Evolutionary conservation across 2,113 vertebrate genomes (phyloP), one percentile per base, ranked within the genome.

Genomic region (Porphyrio hochstetteri): DNA sequence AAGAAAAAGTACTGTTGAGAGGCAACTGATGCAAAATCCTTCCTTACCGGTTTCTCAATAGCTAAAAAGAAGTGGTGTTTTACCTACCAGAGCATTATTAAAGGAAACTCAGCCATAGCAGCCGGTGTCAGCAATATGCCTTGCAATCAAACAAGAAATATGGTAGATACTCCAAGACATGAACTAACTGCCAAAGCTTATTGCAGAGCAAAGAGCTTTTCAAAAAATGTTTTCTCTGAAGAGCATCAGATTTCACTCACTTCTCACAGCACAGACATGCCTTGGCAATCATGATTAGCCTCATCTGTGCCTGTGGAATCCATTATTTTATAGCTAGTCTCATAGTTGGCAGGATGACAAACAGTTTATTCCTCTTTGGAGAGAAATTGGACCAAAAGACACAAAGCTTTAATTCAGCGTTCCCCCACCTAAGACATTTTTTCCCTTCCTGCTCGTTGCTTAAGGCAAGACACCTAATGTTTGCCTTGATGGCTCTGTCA

Each of bases 281-380:
- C 92, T 96, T 95, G 95, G 95, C 96, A 95, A 94, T 96, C 93
- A 82, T 76, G 88, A 96, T 96, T 93, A 96, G 92, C 88, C 83
- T 96, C 91, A 93, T 96, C 93, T 96, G 81, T 92, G 81, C 88
- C 96, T 84, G 89, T 94, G 96, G 93, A 97, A 97, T 95, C 96
- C 92, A 92, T 95, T 96, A 93, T 96, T 96, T 92, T 96, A 92
- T 92, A 93, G 95, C 86, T 91, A 82, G 88, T 84, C 86, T 96
- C 63, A 31, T 84, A 87, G 91, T 91, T 96, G 96, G 96, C 96
- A 92, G 86, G 28, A 57, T 93, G 95, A 96, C 96, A 96, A 96
- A 94, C 88, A 92, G 70, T 95, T 96, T 93, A 94, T 95, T 91
- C 92, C 77, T 96, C 86, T 84, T 95, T 76, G 70, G 93, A 94